A percentile compares a stretch with the other conserved stretches of the same genome.
These are phyloP conservation scores for Callorhinus ursinus DNA, from an alignment of 2,113 vertebrate genomes.

Conservation along the genomic window DNA sequence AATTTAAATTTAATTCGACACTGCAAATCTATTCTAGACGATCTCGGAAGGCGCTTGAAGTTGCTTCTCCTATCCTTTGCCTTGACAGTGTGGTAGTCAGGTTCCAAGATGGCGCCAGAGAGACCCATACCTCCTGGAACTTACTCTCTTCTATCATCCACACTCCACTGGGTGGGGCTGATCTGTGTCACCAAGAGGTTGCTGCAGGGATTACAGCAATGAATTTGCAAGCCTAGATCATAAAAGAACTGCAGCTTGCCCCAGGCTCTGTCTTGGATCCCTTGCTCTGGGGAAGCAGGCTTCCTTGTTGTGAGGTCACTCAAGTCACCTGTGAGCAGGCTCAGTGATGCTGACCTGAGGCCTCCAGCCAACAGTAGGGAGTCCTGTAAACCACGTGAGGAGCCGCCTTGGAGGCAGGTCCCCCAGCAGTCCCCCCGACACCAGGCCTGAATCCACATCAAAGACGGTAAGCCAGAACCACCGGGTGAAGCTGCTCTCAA, in stretches of 20 bases:
- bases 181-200: not conserved
- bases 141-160: not conserved
- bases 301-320: too few relatives aligned
- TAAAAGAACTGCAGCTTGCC: not conserved
- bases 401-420: not conserved
- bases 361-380: not conserved
- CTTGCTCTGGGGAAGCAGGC: not conserved
- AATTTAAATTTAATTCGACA: not conserved
- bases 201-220: not conserved
- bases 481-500: not conserved
- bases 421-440: accelerated
- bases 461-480: not conserved
- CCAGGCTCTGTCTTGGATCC: not conserved
- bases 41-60: not conserved
- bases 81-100: not conserved
- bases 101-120: not conserved
- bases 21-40: not conserved
- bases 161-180: not conserved
- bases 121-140: not conserved
- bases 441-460: not conserved
- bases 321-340: not conserved
- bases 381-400: not conserved
- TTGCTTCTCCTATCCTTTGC: not conserved
- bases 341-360: not conserved
- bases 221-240: not conserved